Conservation (phyloP, 2,113 vertebrate species). For the Tursiops truncatus region DNA sequence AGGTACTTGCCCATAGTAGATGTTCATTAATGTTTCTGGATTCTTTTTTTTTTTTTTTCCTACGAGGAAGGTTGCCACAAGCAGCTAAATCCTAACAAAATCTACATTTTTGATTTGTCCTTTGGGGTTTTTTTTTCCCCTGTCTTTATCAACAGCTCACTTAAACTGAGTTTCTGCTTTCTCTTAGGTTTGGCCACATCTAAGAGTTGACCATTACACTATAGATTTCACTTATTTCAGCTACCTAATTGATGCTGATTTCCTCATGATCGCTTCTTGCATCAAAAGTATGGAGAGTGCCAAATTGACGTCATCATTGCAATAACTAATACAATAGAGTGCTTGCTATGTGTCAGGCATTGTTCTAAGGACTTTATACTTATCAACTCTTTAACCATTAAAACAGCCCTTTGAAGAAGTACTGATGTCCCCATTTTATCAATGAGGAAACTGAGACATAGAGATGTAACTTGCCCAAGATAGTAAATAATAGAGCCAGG, state of each 20-base stretch:
- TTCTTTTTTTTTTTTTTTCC: not conserved
- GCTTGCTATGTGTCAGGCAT: not conserved
- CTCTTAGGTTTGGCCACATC: conserved; percentile 2
- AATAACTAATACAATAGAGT: not conserved
- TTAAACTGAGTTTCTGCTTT: conserved; percentile 8
- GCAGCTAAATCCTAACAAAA: not conserved
- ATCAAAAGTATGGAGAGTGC: not conserved
- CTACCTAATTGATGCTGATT: not conserved
- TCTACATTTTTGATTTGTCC: not conserved
- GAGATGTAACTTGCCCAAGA: not conserved
- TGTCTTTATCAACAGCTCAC: not conserved
- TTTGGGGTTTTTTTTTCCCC: not conserved
- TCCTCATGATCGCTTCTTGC: conserved; percentile 10
- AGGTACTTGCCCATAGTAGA: not conserved
- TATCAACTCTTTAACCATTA: not conserved
- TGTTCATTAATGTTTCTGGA: not conserved
- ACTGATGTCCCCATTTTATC: not conserved
- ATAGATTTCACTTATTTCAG: not conserved
- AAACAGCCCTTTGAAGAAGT: not conserved
- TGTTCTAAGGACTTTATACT: conserved; percentile 14
- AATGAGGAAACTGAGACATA: not conserved
- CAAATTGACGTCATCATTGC: not conserved
- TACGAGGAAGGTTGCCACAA: not conserved
- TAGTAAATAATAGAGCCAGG: not conserved
- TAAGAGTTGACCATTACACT: not conserved